Base-by-base conservation (phyloP, 2,888 invertebrate genomes). In the Pimpla rufipes region DNA sequence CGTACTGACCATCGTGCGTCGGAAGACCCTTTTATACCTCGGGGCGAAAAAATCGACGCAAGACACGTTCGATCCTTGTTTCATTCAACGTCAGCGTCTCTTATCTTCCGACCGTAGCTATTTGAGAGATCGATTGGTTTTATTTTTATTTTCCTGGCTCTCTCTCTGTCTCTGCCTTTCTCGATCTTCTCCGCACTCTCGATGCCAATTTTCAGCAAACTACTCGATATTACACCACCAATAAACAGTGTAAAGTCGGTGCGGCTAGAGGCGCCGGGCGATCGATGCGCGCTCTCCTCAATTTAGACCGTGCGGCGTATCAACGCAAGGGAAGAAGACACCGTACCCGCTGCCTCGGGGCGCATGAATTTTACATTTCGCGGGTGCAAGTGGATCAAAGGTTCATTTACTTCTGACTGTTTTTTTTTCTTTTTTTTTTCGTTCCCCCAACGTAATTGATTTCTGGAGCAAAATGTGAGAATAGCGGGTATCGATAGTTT, bases 261-360 rank as follows among this genome's bases (percentile, higher is more conserved):
- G 16, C 16, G 13, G 45, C 50, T 71, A 45, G 21, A 29, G 35
- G 16, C 42, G 45, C 10, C 21, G 23, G 10, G 50, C 74, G 80
- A 40, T 80, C 80, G 68, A 80, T 80, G 67, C 50, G 52, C 62
- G 45, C 67, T 78, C 78, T 68, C 68, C 82, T 78, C 74, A 74
- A 78, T 82, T 78, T 70, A 23, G 68, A 74, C 11, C n/a, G 47
- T n/a, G 74, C 52, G 52, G 8, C 67, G 62, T 55, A 74, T 68
- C 50, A 74, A 50, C n/a, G 18, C n/a, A 6, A n/a, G 7, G 18
- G 29, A 3, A 21, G 8, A 21, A 55, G 18, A 52, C 50, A 8
- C 50, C 1, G 50, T 8, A 8, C 21, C 8, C 1, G 18, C 8
- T 2, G 23, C n/a, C 11, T 55, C 52, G 0, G 35, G 8, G 59